These are phyloP conservation scores for Aspidiotus rigidus DNA, from an alignment of 2,888 invertebrate species.

Conservation along the genomic window DNA sequence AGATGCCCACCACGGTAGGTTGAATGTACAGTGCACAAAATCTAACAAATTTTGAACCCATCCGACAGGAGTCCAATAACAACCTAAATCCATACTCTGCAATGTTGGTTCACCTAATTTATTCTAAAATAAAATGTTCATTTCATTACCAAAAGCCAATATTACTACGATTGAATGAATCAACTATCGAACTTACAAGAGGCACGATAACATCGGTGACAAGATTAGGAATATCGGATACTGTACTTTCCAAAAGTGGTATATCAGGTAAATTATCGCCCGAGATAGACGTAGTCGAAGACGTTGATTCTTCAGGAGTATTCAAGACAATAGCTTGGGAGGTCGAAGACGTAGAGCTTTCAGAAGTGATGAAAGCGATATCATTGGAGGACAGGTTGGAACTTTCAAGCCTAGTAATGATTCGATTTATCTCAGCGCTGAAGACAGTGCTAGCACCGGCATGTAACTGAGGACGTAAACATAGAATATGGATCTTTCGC, in stretches of 20 bases:
- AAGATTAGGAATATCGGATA: constrained; percentile 7
- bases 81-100: constrained; percentile 69
- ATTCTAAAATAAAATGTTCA: constrained; percentile 26
- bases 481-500: too few relatives aligned
- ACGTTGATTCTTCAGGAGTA: background rate
- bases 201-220: constrained; percentile 23
- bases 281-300: background rate
- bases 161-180: background rate
- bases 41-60: constrained; percentile 72
- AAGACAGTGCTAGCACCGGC: too few relatives aligned
- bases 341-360: constrained; percentile 8
- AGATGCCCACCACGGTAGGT: constrained; percentile 88
- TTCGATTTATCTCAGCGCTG: too few relatives aligned
- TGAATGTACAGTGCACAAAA: constrained; percentile 65
- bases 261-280: constrained; percentile 15
- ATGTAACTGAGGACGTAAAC: too few relatives aligned
- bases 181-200: constrained; percentile 2
- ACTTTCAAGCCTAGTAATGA: too few relatives aligned
- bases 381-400: too few relatives aligned
- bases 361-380: background rate
- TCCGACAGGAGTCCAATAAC: constrained; percentile 70
- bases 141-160: background rate
- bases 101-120: constrained; percentile 64
- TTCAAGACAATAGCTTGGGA: constrained; percentile 10
- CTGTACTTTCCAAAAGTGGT: background rate